Percentiles rank a stretch among this genome's conserved stretches.
phyloP scores from a whole-genome alignment of 2,113 vertebrate genomes.

The Gallinago jamesoni region DNA sequence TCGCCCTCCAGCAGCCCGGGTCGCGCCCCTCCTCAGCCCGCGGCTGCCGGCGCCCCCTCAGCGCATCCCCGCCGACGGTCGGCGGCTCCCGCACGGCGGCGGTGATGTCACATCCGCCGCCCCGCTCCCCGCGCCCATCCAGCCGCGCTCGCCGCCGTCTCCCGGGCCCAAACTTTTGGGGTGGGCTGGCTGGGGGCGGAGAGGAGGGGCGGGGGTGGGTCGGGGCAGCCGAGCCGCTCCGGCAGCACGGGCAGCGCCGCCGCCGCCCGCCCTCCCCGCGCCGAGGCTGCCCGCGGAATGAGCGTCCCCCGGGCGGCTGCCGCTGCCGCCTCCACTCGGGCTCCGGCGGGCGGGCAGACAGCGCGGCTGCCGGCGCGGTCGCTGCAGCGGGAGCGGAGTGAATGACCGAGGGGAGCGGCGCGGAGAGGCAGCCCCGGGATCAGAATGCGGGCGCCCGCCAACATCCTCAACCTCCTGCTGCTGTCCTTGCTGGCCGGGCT shows the following conservation, averaged over 20 bases:
- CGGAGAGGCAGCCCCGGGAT: conserved; percentile 47
- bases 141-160: background rate
- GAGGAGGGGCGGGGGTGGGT: background rate
- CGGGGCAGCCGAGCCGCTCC: conserved; percentile 18
- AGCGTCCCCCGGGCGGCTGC: conserved; percentile 72
- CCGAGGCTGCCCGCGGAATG: conserved; percentile 75
- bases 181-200: background rate
- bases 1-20: background rate
- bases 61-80: background rate
- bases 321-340: conserved; percentile 49
- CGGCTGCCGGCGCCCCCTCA: background rate
- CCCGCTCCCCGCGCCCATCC: conserved; percentile 63
- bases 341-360: conserved; percentile 65
- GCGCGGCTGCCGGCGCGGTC: conserved; percentile 65
- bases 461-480: conserved; percentile 82
- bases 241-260: conserved; percentile 64
- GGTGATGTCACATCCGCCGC: conserved; percentile 87
- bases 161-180: conserved; percentile 76
- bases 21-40: background rate
- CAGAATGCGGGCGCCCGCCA: conserved; percentile 87
- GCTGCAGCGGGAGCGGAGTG: conserved; percentile 61
- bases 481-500: conserved; percentile 84
- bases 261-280: conserved; percentile 13
- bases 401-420: conserved; percentile 43
- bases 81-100: conserved; percentile 18